Evolutionary conservation across 2,113 vertebrate species (phyloP), one percentile per base, ranked within the genome.

Genomic region (Bettongia penicillata): DNA sequence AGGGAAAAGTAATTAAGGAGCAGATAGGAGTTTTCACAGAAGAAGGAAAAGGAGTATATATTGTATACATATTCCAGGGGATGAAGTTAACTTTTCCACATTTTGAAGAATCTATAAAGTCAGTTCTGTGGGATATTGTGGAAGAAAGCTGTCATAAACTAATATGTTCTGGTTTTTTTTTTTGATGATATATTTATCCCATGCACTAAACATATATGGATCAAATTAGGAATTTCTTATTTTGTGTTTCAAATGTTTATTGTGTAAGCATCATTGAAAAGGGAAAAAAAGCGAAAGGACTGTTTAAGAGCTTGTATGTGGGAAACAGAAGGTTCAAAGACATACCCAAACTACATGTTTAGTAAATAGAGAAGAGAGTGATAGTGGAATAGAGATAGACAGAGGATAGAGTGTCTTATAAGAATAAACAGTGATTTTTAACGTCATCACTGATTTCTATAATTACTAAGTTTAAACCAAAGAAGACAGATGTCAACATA

Each of bases 401-500:
- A 89, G 52, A 91, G 25, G 25, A 50, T 51, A 24, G n/a, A 22
- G 68, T 43, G 19, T 84, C n/a, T 43, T 19, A 84, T 43, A 84
- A 77, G 68, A 84, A 84, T 8, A 68, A 68, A 68, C 31, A 84
- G 68, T 43, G n/a, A 84, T 43, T 43, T 84, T 84, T 84, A 84
- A 84, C 43, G 68, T 84, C n/a, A 43, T 84, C n/a, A 84, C 7
- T 84, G 68, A 84, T 19, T 84, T 43, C 68, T 84, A 84, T 43
- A 91, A 49, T 10, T 48, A 92, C n/a, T 52, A 77, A 92, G 51
- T 50, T 28, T 31, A 57, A n/a, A 68, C 37, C 49, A 95, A 77
- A 52, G 96, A 96, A 93, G 92, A 57, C 43, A 90, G 77, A 51
- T 47, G 48, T 31, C 23, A 95, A 89, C 19, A 22, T 43, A 94